Base-by-base conservation (phyloP, 1,140 invertebrate genomes). In the Zaprionus ghesquierei region DNA sequence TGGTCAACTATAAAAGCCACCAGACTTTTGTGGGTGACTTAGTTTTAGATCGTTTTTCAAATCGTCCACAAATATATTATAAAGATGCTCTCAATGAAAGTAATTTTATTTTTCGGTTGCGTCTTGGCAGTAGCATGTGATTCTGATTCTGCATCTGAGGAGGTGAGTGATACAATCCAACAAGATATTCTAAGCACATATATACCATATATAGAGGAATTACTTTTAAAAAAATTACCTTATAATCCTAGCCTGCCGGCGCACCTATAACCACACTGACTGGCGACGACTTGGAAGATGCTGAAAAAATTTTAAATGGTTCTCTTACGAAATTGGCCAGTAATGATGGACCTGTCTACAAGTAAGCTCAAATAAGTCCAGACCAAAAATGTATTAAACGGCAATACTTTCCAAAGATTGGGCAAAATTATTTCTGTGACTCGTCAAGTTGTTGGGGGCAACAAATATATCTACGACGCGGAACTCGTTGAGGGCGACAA, bases 301-400 rank as follows among this genome's bases (percentile, higher is more conserved):
- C 76, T 13, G 64, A 64, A 29, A 22, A 33, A 22, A 35, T 33
- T 20, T 25, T 85, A 9, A 59, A 58, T 1, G 41, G 4, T 9
- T 79, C 79, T 3, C 35, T 81, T 1, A 10, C 20, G 1, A 76
- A 73, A 60, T 64, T 85, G 56, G 76, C 72, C 3, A 46, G 58
- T 8, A 73, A 76, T 15, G 78, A 76, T 55, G 77, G 78, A 8
- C 78, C 68, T 15, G 60, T 18, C 22, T 81, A 78, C 44, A 46
- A 78, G 78, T 84, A 29, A 41, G 62, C 73, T 20, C 3, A 18
- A 20, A 15, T 38, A 3, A 41, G 0, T 41, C 5, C 15, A 41
- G n/a, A 8, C 5, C 1, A 41, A 38, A 38, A 15, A 41, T 8
- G 6, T 4, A 13, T 5, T 35, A 35, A 41, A 15, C 2, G n/a